Base-by-base conservation (phyloP, 2,888 invertebrate genomes). In the Mimas tiliae region DNA sequence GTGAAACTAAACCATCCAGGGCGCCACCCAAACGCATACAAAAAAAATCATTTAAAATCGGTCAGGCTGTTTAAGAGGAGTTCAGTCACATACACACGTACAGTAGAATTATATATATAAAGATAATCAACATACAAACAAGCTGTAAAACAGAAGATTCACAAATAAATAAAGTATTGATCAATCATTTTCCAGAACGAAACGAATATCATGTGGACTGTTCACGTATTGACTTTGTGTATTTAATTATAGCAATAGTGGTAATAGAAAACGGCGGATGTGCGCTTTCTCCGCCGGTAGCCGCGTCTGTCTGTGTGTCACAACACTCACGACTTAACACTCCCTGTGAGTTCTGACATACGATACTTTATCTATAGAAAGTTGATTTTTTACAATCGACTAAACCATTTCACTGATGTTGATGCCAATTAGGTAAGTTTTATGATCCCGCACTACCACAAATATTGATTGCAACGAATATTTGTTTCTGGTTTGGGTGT, bases 281-380 rank as follows among this genome's bases (percentile, higher is more conserved):
- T 63, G 38, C 67, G 48, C 67, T 67, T 67, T 67, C 67, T 65
- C 67, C 48, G 6, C 27, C 27, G 78, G 33, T 47, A 63, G 58
- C 3, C 63, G 58, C 3, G 50, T 64, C 63, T 52, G 45, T 67
- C 48, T 42, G 45, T 34, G 48, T 51, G 34, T 47, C 34, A 63
- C 42, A 27, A 48, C 11, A 34, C 34, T 16, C 63, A 34, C n/a
- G 38, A 34, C 19, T 42, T 58, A 12, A 33, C 21, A 52, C 42
- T 42, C 11, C 58, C 38, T 42, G 1, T 4, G 27, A 27, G 4
- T 27, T 27, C 42, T 19, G 38, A 55, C 38, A 55, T 16, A 38
- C 42, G 38, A 51, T 64, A 51, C 51, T 64, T 45, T 51, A 38
- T 38, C 38, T 64, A n/a, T 16, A n/a, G 51, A 34, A 52, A 64